Evolutionary conservation across 2,888 invertebrate genomes (phyloP), one percentile per base, ranked within the genome.

Genomic region (Alloscopus bannaensis): DNA sequence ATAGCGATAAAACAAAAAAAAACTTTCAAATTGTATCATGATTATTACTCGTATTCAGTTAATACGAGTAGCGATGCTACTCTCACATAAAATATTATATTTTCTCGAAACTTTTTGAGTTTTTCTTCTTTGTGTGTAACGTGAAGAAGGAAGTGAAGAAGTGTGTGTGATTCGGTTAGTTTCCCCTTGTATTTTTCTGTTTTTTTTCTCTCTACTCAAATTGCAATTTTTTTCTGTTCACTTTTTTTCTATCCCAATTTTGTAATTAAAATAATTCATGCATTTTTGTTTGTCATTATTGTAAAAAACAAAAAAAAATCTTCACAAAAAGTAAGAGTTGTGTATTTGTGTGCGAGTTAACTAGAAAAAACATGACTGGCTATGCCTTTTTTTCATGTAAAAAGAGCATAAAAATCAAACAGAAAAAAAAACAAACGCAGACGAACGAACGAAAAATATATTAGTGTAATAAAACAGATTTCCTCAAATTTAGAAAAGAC

Each of bases 11-110:
- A 69, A 75, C 57, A 65, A 78, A 69, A 75, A 69, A 65, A 76
- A 77, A 77, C 77, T 73, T 81, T 77, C 71, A 77, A 81, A 78
- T 80, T 77, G 73, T 82, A 80, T 82, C 79, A 82, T 84, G 84
- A 57, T 36, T 66, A 45, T 59, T 71, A 79, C 72, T 69, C 68
- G 68, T 69, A 66, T 68, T 73, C 70, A 59, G 70, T 70, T 69
- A 76, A 77, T 65, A 73, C 69, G 70, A 73, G 64, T 72, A 68
- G 66, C 62, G 50, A 64, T 66, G 62, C 62, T 69, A 77, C 71
- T 70, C 70, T 78, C 70, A 60, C 65, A 42, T 65, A 72, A 60
- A 60, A 60, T 60, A 60, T 36, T 36, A n/a, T n/a, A n/a, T n/a
- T n/a, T n/a, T n/a, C n/a, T n/a, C n/a, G n/a, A n/a, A n/a, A n/a